A percentile compares a stretch with the other conserved stretches of the same genome.
Evolutionary conservation across 2,113 vertebrate genomes (phyloP).

Genomic region (Catagonus wagneri): DNA sequence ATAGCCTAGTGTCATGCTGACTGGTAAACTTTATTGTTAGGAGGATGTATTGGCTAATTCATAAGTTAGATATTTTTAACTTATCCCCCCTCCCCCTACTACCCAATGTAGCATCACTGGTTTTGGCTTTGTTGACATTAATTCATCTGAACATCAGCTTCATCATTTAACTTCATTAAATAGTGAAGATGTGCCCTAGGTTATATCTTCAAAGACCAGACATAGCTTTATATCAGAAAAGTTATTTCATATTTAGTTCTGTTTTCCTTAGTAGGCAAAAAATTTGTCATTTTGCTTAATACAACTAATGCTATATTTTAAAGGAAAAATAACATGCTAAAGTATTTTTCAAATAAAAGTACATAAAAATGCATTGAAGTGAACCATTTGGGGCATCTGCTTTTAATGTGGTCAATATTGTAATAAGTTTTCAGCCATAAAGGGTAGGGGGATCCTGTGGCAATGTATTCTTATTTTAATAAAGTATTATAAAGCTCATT

Average conservation of each 20-base stretch:
- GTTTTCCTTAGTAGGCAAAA: neutral
- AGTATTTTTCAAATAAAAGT: conserved; percentile 9
- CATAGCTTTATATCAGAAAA: neutral
- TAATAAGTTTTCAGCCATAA: neutral
- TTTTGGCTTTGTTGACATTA: neutral
- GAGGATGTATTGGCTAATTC: neutral
- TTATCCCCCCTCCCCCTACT: neutral
- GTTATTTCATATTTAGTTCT: neutral
- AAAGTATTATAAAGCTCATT: neutral
- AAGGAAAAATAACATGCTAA: neutral
- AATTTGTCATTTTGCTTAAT: neutral
- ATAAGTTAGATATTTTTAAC: conserved; percentile 48
- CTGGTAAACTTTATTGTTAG: neutral
- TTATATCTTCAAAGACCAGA: neutral
- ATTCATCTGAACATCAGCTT: neutral
- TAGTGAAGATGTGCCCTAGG: neutral
- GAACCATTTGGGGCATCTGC: neutral
- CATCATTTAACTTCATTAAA: neutral
- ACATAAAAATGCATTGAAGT: conserved; percentile 19
- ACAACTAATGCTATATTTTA: neutral
- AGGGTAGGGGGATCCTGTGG: neutral
- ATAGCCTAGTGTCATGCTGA: neutral
- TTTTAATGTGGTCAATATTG: conserved; percentile 18
- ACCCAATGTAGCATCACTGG: neutral
- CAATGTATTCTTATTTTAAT: neutral